phyloP scores from a whole-genome alignment of 1,140 invertebrate species.

The Cydia pomonella region DNA sequence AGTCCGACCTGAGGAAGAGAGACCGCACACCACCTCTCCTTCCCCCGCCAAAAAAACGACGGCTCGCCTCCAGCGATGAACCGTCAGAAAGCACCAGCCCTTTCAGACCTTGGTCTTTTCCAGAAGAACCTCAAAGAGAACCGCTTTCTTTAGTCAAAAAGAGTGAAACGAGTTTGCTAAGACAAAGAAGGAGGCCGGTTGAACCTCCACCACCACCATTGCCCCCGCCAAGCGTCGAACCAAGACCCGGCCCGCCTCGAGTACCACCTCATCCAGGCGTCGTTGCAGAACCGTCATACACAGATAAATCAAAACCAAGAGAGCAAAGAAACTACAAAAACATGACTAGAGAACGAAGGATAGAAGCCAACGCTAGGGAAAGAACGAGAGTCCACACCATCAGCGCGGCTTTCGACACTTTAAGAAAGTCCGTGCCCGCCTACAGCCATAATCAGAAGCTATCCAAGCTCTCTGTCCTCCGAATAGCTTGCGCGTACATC shows the following conservation, averaged over 20 bases:
- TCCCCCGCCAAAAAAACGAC: slow-evolving; percentile 85
- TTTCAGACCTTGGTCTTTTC: slow-evolving; percentile 73
- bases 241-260: slow-evolving; percentile 65
- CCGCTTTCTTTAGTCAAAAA: slow-evolving; percentile 66
- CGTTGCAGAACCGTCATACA: slow-evolving; percentile 46
- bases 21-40: slow-evolving; percentile 87
- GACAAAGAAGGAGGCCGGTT: slow-evolving; percentile 62
- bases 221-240: slow-evolving; percentile 48
- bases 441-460: slow-evolving; percentile 96
- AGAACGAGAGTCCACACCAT: slow-evolving; percentile 96
- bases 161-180: slow-evolving; percentile 62
- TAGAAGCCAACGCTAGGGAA: slow-evolving; percentile 96
- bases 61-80: slow-evolving; percentile 76
- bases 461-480: slow-evolving; percentile 93
- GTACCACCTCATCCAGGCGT: slow-evolving; percentile 82
- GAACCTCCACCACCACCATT: slow-evolving; percentile 53
- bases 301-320: slow-evolving; percentile 69
- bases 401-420: slow-evolving; percentile 95
- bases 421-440: slow-evolving; percentile 91
- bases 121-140: slow-evolving; percentile 75
- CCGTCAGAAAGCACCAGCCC: slow-evolving; percentile 63
- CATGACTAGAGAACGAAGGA: slow-evolving; percentile 94
- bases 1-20: slow-evolving; percentile 84
- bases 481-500: slow-evolving; percentile 95
- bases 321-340: slow-evolving; percentile 96